phyloP scores from a whole-genome alignment of 2,888 invertebrate species.

The Synergus laeviventris region DNA sequence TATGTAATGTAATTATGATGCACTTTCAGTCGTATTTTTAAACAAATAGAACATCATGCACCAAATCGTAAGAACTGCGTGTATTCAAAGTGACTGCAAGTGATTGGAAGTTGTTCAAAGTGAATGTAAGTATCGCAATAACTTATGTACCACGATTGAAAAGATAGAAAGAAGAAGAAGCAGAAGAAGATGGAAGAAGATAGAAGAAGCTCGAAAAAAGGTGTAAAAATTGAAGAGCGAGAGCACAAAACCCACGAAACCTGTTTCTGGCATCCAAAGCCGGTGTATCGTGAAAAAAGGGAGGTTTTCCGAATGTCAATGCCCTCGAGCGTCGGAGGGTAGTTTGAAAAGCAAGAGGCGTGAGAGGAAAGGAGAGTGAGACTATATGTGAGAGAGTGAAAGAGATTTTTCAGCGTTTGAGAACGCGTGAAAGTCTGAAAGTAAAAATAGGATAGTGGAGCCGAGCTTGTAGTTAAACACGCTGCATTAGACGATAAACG shows the following conservation, averaged over 20 bases:
- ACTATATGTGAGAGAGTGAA: slow-evolving; percentile 3
- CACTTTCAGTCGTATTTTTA: neutral
- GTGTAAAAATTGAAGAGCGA: neutral
- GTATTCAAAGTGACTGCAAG: too few relatives aligned
- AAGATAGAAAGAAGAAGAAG: neutral
- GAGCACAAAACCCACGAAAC: slow-evolving; percentile 14
- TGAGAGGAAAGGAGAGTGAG: slow-evolving; percentile 23
- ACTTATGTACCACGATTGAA: too few relatives aligned
- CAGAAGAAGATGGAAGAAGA: neutral
- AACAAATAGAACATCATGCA: neutral
- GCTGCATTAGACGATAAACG: slow-evolving; percentile 62
- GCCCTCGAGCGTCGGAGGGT: slow-evolving; percentile 31
- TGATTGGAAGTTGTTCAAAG: too few relatives aligned
- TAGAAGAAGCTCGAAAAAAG: neutral
- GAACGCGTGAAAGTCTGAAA: slow-evolving; percentile 40
- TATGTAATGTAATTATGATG: neutral
- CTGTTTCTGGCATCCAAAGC: slow-evolving; percentile 31
- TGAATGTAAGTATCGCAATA: too few relatives aligned
- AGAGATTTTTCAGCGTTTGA: slow-evolving; percentile 37
- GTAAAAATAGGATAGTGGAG: slow-evolving; percentile 39
- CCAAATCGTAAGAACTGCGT: too few relatives aligned
- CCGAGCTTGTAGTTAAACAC: slow-evolving; percentile 50
- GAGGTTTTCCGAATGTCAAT: slow-evolving; percentile 40
- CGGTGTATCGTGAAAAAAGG: slow-evolving; percentile 35
- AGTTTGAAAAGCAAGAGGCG: slow-evolving; percentile 32